Conservation (phyloP, 2,888 invertebrate genomes). For the Pimpla rufipes region DNA sequence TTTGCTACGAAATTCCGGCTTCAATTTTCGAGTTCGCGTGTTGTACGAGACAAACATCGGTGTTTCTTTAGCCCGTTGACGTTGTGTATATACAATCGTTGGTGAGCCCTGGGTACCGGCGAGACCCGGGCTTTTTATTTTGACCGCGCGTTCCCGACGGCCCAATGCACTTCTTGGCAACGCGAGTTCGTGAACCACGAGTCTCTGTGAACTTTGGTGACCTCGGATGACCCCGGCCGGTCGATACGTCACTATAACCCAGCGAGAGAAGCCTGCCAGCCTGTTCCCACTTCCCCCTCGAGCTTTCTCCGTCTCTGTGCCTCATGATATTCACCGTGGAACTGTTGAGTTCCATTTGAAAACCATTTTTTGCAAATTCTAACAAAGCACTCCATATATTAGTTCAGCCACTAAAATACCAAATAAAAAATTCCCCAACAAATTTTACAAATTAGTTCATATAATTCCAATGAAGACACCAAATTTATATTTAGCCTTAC, state of each 20-base stretch:
- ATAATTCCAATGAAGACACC: too few species aligned
- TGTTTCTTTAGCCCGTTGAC: constrained; percentile 9
- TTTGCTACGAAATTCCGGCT: background rate
- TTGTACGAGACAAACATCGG: background rate
- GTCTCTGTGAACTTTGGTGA: constrained; percentile 83
- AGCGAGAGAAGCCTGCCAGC: constrained; percentile 36
- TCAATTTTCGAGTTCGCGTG: background rate
- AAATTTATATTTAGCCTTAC: too few species aligned
- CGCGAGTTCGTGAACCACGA: constrained; percentile 77
- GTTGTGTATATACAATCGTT: constrained; percentile 9
- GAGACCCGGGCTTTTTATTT: constrained; percentile 48
- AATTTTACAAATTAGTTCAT: too few species aligned
- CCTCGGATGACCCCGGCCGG: constrained; percentile 82
- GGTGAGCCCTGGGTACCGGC: background rate
- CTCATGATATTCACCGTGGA: constrained; percentile 5
- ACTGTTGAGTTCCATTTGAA: background rate
- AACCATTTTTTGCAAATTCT: too few species aligned
- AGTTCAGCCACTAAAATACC: too few species aligned
- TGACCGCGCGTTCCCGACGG: constrained; percentile 32
- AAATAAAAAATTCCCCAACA: too few species aligned
- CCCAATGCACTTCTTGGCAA: constrained; percentile 63
- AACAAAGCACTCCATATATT: too few species aligned
- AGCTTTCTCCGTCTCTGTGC: constrained; percentile 19
- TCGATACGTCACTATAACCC: constrained; percentile 82
- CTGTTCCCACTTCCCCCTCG: constrained; percentile 7